Evolutionary conservation across 2,888 invertebrate species (phyloP).

Genomic region (Dasysyrphus albostriatus): DNA sequence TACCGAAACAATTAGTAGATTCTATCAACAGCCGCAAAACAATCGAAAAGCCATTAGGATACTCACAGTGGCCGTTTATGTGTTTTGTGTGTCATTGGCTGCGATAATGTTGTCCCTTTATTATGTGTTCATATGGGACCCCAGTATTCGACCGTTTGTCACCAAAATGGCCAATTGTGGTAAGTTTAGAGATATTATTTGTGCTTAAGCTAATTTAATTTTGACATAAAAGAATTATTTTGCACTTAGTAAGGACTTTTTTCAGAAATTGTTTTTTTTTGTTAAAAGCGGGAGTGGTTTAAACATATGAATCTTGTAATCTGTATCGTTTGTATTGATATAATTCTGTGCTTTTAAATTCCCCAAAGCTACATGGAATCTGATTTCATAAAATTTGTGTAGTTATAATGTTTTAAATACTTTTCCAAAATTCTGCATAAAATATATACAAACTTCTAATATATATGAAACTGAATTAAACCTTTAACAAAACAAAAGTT

Average conservation of each 20-base stretch:
- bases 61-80: conserved; percentile 96
- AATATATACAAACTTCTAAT: no score
- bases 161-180: conserved; percentile 83
- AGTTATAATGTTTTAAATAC: no score
- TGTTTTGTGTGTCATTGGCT: conserved; percentile 96
- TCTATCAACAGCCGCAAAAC: conserved; percentile 89
- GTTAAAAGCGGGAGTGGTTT: no score
- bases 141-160: conserved; percentile 85
- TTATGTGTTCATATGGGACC: conserved; percentile 97
- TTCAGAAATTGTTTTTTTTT: no score
- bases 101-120: conserved; percentile 97
- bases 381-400: no score
- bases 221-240: not conserved
- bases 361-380: no score
- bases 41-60: conserved; percentile 95
- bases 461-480: no score
- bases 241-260: not conserved
- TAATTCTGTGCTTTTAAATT: no score
- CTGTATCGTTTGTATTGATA: not conserved
- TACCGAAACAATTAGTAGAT: conserved; percentile 83
- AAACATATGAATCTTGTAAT: not conserved
- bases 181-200: conserved; percentile 78
- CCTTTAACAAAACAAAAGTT: no score
- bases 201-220: not conserved
- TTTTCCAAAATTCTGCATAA: no score